Evolutionary conservation across 1,140 invertebrate species (phyloP), one percentile per base, ranked within the genome.

Genomic region (Mamestra configurata): DNA sequence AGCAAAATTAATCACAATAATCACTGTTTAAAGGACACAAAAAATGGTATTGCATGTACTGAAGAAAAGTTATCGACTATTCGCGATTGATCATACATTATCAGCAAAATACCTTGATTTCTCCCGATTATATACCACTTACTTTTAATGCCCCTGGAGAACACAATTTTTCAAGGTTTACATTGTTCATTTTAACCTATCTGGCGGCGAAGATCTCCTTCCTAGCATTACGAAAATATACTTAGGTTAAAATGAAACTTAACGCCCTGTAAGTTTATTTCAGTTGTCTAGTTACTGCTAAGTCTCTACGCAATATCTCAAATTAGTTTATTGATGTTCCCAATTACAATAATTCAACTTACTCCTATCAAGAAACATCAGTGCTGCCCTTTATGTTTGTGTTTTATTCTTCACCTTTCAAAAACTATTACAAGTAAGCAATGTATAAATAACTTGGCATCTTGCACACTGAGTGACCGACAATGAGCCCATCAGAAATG

Each of bases 401-500:
- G 40, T 11, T 64, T 37, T 40, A 66, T 40, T 66, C 35, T 40
- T 66, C 61, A 66, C 61, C 35, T 66, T 66, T 66, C 35, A 66
- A 43, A 70, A 70, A 49, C 20, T 24, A 24, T 18, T 46, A 70
- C 40, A 27, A 70, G 31, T 20, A 59, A 72, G 31, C 35, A 59
- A 72, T 51, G 71, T 43, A 75, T 59, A 75, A 75, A 57, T 57
- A 57, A 59, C 24, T 57, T 75, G 49, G 10, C 53, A 77, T 80
- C 83, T 84, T 86, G 81, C 83, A 72, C 37, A 27, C 57, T 20
- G 31, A 57, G 46, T 84, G 79, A 79, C 82, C 82, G 80, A 85
- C 84, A 84, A 83, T 57, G 81, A 83, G 81, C 81, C 78, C 80
- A 84, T 84, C 82, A 83, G 79, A 86, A 83, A 84, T 85, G 85